These are phyloP conservation scores for Etia nguti DNA, from an alignment of 2,113 vertebrate species.

Conservation along the genomic window DNA sequence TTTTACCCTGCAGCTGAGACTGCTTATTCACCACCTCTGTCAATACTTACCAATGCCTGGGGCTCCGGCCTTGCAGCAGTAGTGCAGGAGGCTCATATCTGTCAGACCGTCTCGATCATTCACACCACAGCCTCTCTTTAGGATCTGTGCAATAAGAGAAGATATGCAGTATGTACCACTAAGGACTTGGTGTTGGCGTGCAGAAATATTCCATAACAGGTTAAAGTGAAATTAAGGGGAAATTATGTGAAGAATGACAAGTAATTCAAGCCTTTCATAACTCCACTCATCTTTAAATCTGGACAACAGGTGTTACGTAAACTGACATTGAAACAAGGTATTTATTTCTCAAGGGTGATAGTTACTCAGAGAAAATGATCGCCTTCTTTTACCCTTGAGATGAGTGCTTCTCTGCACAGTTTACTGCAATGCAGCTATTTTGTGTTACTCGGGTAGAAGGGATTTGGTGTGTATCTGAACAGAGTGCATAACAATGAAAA, in stretches of 20 bases:
- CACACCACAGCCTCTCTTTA: constrained; percentile 91
- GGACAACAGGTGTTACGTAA: neutral
- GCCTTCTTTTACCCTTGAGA: constrained; percentile 14
- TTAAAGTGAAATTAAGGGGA: neutral
- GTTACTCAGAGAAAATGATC: neutral
- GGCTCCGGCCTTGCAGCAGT: constrained; percentile 95
- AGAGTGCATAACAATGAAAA: neutral
- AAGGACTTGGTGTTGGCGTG: neutral
- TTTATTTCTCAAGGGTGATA: constrained; percentile 13
- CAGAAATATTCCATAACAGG: neutral
- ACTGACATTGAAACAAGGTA: neutral
- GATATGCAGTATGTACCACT: neutral
- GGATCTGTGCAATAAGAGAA: constrained; percentile 77
- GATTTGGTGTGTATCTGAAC: neutral
- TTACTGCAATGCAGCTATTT: constrained; percentile 36
- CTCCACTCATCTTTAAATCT: neutral
- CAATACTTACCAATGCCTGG: constrained; percentile 88
- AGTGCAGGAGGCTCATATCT: constrained; percentile 96
- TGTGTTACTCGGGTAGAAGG: neutral
- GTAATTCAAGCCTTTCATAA: neutral
- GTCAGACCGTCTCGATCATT: constrained; percentile 95
- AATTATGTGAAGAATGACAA: constrained; percentile 7
- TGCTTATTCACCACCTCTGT: neutral
- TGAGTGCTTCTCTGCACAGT: neutral
- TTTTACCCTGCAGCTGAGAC: neutral